Evolutionary conservation across 2,888 invertebrate species (phyloP), one percentile per base, ranked within the genome.

Genomic region (Fragum whitleyi): DNA sequence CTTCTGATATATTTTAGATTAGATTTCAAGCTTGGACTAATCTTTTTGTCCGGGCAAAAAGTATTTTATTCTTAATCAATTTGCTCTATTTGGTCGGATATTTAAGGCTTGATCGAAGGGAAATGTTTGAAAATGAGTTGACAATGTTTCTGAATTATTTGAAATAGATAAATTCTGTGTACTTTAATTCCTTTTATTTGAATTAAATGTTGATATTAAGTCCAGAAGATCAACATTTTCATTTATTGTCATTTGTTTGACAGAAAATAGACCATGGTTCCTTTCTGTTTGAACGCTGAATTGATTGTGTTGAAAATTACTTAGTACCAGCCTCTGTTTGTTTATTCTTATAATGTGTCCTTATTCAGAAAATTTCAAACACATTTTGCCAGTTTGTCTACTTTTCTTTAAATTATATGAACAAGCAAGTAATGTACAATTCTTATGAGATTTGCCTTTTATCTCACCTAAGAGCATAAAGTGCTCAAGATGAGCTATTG

Each of bases 231-330:
- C 61, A 61, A 61, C 61, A 61, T 21, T 61, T 32, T 32, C 32
- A 61, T 29, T 57, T 23, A 26, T 57, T 57, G 19, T n/a, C 23
- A 57, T 57, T 26, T 57, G 57, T 57, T 61, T 61, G 61, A 61
- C n/a, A 61, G 5, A 61, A 57, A 28, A 51, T 36, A 36, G 70
- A 14, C 57, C 70, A 55, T 28, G 36, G 70, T 70, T 36, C 26
- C 11, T 21, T 21, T 21, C 53, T 69, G 55, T 70, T 70, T 70
- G 53, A 55, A 57, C 55, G 19, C 57, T 55, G 55, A 70, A 70
- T 70, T 70, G 70, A 70, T 57, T 55, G 36, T 55, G 53, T 55
- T 55, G 55, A 53, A 70, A 70, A 55, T 55, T 65, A 65, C 65
- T 36, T 23, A 36, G 65, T 65, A 21, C 65, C 26, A 23, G 42